phyloP scores from a whole-genome alignment of 2,797 vertebrate genomes.

The Coccyzus lansbergi region DNA sequence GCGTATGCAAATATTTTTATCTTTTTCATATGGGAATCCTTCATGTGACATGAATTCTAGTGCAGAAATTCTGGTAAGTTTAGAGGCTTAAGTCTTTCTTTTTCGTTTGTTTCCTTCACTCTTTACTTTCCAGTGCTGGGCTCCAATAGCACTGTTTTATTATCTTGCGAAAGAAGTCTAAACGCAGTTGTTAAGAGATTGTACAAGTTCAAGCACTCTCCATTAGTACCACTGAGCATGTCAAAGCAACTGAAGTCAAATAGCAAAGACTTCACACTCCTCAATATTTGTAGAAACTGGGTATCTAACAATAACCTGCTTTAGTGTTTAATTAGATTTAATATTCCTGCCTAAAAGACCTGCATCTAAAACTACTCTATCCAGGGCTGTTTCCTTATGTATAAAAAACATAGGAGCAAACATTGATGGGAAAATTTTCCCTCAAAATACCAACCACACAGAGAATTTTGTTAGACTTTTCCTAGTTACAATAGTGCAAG shows the following conservation, averaged over 20 bases:
- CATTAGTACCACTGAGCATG: accelerated
- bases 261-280: not conserved
- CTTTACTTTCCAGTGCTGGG: not conserved
- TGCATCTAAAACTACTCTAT: not conserved
- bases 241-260: not conserved
- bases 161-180: not conserved
- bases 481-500: not conserved
- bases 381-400: not conserved
- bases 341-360: not conserved
- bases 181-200: not conserved
- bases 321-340: not conserved
- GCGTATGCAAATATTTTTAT: accelerated
- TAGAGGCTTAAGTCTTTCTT: accelerated
- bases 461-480: not conserved
- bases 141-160: not conserved
- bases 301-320: not conserved
- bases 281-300: not conserved
- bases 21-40: not conserved
- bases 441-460: not conserved
- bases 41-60: not conserved
- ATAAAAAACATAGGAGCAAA: accelerated
- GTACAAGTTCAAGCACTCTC: not conserved
- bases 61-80: not conserved
- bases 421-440: not conserved
- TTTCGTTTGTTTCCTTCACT: not conserved